Evolutionary conservation across 2,888 invertebrate genomes (phyloP), one percentile per base, ranked within the genome.

Genomic region (Pharmacophagus antenor): DNA sequence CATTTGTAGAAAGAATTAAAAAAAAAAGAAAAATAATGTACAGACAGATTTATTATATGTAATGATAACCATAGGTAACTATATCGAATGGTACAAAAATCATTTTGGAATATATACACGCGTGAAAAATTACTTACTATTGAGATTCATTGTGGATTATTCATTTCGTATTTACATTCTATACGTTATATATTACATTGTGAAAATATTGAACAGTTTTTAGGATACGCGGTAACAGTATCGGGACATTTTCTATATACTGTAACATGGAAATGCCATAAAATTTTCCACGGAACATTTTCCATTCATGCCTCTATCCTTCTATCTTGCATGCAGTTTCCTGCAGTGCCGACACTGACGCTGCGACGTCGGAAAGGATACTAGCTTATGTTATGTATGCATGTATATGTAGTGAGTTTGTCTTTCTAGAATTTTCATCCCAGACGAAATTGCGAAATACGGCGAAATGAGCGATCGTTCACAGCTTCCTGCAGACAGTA

Each of bases 391-490:
- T 37, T 15, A 58, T 47, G 47, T 53, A 49, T 49, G 49, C 8
- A 42, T 47, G 47, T 53, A 49, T 49, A 56, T 8, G 17, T 42
- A 42, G 21, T 47, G n/a, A 21, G 44, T 56, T 49, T 56, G 56
- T 48, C 31, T 47, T 48, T 42, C 42, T 22, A 48, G 22, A 4
- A 15, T 37, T 52, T 23, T 23, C 58, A 51, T 58, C 18, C 47
- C 52, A 49, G 49, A 49, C 55, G 20, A 23, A 47, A 27, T 42
- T 49, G 51, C 52, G 58, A 48, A n/a, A n/a, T 15, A 18, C 31
- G 22, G 44, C 51, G 58, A 25, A 27, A 54, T 58, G 42, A 58
- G 53, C 58, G 58, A 58, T 58, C 48, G 58, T 53, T 54, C 27
- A 0, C 20, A 46, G 48, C 53, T 20, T 25, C 25, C 22, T 31